These are phyloP conservation scores for Congeria kusceri DNA, from an alignment of 2,888 invertebrate genomes.

Conservation along the genomic window DNA sequence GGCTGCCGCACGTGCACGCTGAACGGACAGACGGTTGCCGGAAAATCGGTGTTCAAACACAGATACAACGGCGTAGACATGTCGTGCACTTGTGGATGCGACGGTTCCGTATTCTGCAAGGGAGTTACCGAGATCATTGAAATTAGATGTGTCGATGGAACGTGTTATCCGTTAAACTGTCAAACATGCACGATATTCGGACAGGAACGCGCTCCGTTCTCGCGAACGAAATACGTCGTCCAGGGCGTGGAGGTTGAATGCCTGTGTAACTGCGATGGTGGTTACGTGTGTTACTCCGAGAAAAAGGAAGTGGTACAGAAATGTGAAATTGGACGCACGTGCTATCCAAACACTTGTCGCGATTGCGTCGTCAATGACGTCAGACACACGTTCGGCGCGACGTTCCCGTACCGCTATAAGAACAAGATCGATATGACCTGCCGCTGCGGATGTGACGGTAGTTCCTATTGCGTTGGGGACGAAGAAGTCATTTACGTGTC, in stretches of 20 bases:
- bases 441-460: constrained; percentile 51
- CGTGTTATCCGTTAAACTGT: constrained; percentile 61
- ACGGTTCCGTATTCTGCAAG: constrained; percentile 47
- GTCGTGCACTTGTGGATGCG: constrained; percentile 58
- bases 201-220: constrained; percentile 61
- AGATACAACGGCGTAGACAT: constrained; percentile 50
- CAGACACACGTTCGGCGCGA: constrained; percentile 53
- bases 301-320: constrained; percentile 6
- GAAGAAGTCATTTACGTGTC: constrained; percentile 38
- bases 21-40: constrained; percentile 59
- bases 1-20: constrained; percentile 44
- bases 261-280: constrained; percentile 71
- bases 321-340: constrained; percentile 42
- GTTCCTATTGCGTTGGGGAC: constrained; percentile 40
- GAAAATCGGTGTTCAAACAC: constrained; percentile 65
- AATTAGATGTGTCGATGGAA: constrained; percentile 44
- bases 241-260: constrained; percentile 73
- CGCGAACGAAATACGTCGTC: constrained; percentile 68
- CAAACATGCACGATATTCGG: constrained; percentile 68
- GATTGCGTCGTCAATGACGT: constrained; percentile 44
- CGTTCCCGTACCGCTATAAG: constrained; percentile 38
- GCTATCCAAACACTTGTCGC: constrained; percentile 49
- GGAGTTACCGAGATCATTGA: constrained; percentile 44
- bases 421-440: constrained; percentile 48
- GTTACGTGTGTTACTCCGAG: constrained; percentile 54